Evolutionary conservation across 2,888 invertebrate species (phyloP).

Genomic region (Thereva nobilitata): DNA sequence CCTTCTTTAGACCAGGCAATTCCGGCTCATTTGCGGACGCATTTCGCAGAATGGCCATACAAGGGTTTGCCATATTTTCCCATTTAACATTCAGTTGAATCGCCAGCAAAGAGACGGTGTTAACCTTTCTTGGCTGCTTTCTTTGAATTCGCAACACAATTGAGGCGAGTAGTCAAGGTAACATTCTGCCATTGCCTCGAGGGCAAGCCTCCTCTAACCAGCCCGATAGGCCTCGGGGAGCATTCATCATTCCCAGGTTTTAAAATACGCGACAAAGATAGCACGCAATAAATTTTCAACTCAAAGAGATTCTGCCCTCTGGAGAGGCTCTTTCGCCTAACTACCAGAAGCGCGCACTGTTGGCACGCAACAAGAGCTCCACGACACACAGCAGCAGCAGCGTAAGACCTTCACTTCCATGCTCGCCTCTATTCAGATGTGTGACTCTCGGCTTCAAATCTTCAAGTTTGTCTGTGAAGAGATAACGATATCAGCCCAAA

Average conservation of each 20-base stretch:
- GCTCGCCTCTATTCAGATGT: conserved; percentile 28
- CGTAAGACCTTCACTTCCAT: conserved; percentile 16
- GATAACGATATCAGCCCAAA: neutral
- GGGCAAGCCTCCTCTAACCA: neutral
- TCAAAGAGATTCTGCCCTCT: conserved; percentile 21
- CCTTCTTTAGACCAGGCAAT: conserved; percentile 2
- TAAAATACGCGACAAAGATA: conserved; percentile 25
- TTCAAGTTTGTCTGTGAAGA: neutral
- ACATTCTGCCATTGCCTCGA: neutral
- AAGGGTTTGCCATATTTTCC: conserved; percentile 24
- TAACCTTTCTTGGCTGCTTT: conserved; percentile 3
- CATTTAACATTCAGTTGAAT: conserved; percentile 28
- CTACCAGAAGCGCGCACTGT: neutral
- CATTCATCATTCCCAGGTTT: conserved; percentile 30
- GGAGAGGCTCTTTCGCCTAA: neutral
- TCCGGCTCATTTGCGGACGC: conserved; percentile 17
- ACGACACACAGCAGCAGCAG: neutral
- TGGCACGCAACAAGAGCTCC: conserved; percentile 20
- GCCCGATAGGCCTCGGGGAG: conserved; percentile 13
- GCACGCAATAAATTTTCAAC: conserved; percentile 30
- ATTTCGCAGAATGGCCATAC: conserved; percentile 1
- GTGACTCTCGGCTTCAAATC: conserved; percentile 10
- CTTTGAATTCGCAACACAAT: conserved; percentile 21
- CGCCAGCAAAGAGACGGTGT: neutral
- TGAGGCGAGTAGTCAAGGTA: neutral